A percentile compares a stretch with the other conserved stretches of the same genome.
phyloP scores from a whole-genome alignment of 2,113 vertebrate genomes.

The Rhineura floridana region DNA sequence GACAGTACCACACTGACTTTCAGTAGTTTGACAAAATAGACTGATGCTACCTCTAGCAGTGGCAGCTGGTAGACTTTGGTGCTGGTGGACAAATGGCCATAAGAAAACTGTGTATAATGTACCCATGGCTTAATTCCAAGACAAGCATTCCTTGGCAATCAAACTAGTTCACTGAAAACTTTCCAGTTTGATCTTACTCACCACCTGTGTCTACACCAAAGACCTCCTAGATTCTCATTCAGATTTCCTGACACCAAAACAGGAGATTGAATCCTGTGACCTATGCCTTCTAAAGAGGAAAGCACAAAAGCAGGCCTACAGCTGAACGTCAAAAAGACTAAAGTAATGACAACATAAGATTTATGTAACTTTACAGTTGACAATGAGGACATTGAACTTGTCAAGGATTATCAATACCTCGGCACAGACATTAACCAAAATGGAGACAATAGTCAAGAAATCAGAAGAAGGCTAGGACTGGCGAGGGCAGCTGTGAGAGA shows the following conservation, averaged over 20 bases:
- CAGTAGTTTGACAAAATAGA: not conserved
- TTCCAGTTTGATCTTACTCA: not conserved
- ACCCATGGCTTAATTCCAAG: not conserved
- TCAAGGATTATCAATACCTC: too few relatives aligned
- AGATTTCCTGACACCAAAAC: not conserved
- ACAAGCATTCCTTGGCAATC: not conserved
- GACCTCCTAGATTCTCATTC: too few relatives aligned
- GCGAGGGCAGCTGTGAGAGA: too few relatives aligned
- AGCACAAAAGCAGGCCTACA: too few relatives aligned
- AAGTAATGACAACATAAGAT: too few relatives aligned
- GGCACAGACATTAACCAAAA: too few relatives aligned
- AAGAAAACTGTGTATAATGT: not conserved
- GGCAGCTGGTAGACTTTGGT: not conserved
- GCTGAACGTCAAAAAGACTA: too few relatives aligned
- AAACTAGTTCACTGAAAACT: not conserved
- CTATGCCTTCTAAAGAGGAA: not conserved
- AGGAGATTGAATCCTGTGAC: not conserved
- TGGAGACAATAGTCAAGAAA: too few relatives aligned
- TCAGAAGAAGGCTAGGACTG: too few relatives aligned
- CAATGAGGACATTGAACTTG: too few relatives aligned
- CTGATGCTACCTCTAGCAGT: not conserved
- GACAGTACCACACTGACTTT: not conserved
- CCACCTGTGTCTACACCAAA: not conserved
- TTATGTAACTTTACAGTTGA: too few relatives aligned
- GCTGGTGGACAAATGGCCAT: not conserved